Conservation (phyloP, 2,113 vertebrate genomes). For the Boulengeromyrus knoepffleri region DNA sequence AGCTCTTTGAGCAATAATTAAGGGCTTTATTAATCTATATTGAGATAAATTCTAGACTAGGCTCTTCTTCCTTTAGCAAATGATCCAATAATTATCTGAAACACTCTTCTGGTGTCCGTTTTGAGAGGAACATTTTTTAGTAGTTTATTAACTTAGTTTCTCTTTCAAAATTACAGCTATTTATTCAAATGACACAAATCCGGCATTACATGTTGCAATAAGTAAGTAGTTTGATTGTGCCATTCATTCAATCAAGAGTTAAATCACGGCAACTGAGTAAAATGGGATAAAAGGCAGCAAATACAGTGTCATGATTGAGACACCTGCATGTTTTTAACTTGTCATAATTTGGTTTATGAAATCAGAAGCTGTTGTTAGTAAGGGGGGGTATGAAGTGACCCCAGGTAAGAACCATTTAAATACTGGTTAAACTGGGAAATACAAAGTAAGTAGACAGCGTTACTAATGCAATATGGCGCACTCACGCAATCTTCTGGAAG, state of each 20-base stretch:
- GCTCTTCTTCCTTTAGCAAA: background rate
- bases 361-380: background rate
- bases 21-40: background rate
- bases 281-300: background rate
- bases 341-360: background rate
- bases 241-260: background rate
- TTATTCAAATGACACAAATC: background rate
- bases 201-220: background rate
- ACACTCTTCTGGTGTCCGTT: background rate
- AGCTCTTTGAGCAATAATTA: background rate
- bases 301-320: background rate
- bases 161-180: background rate
- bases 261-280: background rate
- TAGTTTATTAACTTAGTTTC: background rate
- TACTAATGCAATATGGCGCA: background rate
- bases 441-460: background rate
- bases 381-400: background rate
- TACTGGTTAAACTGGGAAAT: background rate
- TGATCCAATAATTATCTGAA: background rate
- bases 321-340: background rate
- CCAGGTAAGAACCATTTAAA: background rate
- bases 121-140: background rate
- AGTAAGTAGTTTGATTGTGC: background rate
- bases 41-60: background rate
- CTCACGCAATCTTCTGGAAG: constrained; percentile 76